A percentile compares a stretch with the other conserved stretches of the same genome.
These are phyloP conservation scores for Sciurus carolinensis DNA, from an alignment of 2,797 vertebrate genomes.

Conservation along the genomic window DNA sequence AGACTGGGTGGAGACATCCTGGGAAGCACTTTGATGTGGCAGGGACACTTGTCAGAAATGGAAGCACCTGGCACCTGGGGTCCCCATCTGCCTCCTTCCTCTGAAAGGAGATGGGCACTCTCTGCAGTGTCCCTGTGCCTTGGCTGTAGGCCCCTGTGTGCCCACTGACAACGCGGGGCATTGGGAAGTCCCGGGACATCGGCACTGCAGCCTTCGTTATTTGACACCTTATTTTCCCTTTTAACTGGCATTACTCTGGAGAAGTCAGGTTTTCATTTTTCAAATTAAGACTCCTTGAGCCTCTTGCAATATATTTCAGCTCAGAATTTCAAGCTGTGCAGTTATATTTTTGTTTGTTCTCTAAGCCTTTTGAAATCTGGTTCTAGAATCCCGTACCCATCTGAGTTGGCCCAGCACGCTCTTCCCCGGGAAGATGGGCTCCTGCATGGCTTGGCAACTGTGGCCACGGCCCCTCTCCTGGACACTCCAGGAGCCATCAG, in stretches of 20 bases:
- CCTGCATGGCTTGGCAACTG: accelerated
- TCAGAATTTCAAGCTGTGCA: neutral
- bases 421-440: neutral
- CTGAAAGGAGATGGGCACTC: neutral
- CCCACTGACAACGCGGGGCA: neutral
- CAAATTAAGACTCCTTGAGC: neutral
- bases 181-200: neutral
- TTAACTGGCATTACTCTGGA: neutral
- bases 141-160: neutral
- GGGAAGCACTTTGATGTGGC: neutral
- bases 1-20: neutral
- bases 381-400: neutral
- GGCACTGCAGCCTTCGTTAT: too few species aligned
- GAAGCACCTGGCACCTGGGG: neutral
- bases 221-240: neutral
- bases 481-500: accelerated
- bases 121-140: neutral
- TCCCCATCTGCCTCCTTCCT: neutral
- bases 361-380: neutral
- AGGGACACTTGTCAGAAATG: neutral
- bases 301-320: neutral
- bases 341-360: neutral
- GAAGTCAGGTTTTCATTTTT: neutral
- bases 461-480: neutral
- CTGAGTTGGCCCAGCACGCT: neutral